Conservation (phyloP, 1,140 invertebrate species). For the Zaprionus inermis region DNA sequence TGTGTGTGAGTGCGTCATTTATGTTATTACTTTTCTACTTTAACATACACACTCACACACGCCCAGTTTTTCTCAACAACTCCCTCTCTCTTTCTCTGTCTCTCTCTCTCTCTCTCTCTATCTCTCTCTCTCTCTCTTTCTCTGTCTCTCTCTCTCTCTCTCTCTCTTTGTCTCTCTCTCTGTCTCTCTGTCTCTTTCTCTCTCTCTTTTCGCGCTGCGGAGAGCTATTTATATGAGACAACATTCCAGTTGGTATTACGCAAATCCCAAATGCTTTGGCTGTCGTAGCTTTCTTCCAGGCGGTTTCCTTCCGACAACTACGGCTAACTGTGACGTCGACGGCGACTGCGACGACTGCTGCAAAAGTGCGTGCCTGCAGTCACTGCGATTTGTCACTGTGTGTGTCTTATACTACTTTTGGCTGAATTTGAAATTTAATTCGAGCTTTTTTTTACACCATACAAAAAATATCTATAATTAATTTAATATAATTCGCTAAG, state of each 20-base stretch:
- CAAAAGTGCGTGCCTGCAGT: conserved; percentile 77
- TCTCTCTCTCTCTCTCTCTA: conserved; percentile 4
- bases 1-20: conserved; percentile 62
- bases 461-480: neutral
- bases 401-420: conserved; percentile 46
- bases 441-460: conserved; percentile 29
- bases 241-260: conserved; percentile 80
- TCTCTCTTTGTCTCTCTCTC: conserved; percentile 2
- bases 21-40: conserved; percentile 74
- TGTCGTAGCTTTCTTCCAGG: conserved; percentile 81
- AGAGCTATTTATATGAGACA: conserved; percentile 80
- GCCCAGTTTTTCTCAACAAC: neutral
- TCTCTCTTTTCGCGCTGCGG: conserved; percentile 32
- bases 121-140: conserved; percentile 9
- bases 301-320: conserved; percentile 70
- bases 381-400: conserved; percentile 61
- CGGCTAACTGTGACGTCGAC: conserved; percentile 40
- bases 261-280: conserved; percentile 80
- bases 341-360: conserved; percentile 49
- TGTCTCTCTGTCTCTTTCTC: conserved; percentile 16
- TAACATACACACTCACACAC: conserved; percentile 37
- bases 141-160: neutral
- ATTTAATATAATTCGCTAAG: neutral
- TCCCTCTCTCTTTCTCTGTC: conserved; percentile 3
- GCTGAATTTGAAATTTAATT: conserved; percentile 43